phyloP scores from a whole-genome alignment of 2,113 vertebrate genomes.

The Misgurnus anguillicaudatus region DNA sequence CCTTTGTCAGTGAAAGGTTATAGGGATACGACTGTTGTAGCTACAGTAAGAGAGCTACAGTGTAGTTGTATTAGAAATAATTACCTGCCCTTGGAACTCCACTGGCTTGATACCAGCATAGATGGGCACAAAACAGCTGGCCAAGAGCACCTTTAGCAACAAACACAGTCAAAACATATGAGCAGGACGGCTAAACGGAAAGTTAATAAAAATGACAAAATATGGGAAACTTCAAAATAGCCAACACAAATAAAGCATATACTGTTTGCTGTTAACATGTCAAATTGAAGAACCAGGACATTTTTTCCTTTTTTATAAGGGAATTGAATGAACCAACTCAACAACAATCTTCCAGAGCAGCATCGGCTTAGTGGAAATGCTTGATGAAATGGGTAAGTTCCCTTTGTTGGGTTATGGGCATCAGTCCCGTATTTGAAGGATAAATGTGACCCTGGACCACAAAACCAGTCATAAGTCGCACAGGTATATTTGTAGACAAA shows the following conservation, averaged over 20 bases:
- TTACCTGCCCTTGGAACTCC: conserved; percentile 88
- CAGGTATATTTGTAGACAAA: too few species aligned
- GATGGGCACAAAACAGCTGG: conserved; percentile 88
- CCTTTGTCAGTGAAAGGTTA: conserved; percentile 1
- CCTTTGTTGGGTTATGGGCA: conserved; percentile 4
- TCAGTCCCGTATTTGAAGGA: too few species aligned
- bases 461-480: too few species aligned
- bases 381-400: conserved; percentile 4
- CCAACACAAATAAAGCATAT: background rate
- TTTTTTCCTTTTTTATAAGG: conserved; percentile 11
- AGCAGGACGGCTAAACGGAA: background rate
- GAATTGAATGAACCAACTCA: conserved; percentile 1
- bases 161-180: conserved; percentile 5
- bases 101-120: conserved; percentile 84
- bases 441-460: too few species aligned
- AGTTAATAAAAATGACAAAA: background rate
- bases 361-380: background rate
- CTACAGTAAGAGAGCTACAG: background rate
- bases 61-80: background rate
- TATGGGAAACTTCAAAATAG: conserved; percentile 5
- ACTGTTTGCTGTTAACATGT: background rate
- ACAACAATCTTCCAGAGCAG: conserved; percentile 8
- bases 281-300: background rate
- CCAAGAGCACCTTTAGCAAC: conserved; percentile 79
- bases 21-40: background rate